Conservation (phyloP, 2,113 vertebrate genomes). For the Hystrix brachyura region DNA sequence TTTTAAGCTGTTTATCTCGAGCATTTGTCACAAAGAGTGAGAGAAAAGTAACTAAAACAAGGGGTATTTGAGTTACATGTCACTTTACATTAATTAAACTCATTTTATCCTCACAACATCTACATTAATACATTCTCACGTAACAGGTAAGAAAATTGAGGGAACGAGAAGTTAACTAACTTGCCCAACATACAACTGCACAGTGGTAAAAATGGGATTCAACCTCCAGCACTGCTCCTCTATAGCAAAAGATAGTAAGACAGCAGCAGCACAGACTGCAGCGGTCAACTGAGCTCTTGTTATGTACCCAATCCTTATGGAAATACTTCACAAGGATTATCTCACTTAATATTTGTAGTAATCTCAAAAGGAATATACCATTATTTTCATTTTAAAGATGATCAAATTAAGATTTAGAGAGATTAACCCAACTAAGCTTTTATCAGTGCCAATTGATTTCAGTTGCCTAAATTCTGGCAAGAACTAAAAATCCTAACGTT, state of each 20-base stretch:
- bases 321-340: background rate
- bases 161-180: background rate
- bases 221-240: background rate
- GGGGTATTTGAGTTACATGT: background rate
- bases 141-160: background rate
- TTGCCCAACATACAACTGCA: background rate
- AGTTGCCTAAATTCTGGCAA: background rate
- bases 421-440: slow-evolving; percentile 4
- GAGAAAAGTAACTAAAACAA: background rate
- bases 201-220: background rate
- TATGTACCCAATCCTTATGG: background rate
- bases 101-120: background rate
- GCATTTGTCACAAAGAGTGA: no score
- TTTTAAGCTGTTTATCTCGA: no score
- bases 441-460: background rate
- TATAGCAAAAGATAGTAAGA: background rate
- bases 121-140: background rate
- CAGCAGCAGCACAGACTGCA: background rate
- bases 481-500: background rate
- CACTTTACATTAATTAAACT: background rate
- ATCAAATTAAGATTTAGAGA: background rate
- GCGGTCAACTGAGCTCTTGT: background rate
- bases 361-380: background rate
- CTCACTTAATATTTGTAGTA: background rate
- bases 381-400: background rate